A percentile compares a stretch with the other conserved stretches of the same genome.
These are phyloP conservation scores for Darevskia mixta DNA, from an alignment of 2,797 vertebrate species.

Conservation along the genomic window DNA sequence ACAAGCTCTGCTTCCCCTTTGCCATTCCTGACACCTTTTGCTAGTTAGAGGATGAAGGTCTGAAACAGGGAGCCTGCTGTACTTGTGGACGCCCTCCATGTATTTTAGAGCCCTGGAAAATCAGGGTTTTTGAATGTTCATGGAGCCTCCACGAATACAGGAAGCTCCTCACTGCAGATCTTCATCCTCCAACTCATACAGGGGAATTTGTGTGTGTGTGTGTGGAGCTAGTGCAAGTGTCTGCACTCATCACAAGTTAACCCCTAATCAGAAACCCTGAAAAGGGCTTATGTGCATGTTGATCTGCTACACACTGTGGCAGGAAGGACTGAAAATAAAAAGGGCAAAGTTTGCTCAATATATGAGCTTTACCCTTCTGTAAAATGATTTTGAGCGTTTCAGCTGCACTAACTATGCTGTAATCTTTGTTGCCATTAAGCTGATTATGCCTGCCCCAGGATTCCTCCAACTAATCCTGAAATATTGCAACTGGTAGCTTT, in stretches of 20 bases:
- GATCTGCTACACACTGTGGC: slow-evolving; percentile 33
- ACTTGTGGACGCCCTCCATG: too few species aligned
- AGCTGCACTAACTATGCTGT: slow-evolving; percentile 57
- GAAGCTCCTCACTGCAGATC: background rate
- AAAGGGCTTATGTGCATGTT: background rate
- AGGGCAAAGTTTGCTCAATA: background rate
- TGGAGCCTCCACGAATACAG: background rate
- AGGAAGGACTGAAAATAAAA: slow-evolving; percentile 51
- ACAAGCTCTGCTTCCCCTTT: too few species aligned
- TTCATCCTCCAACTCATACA: background rate
- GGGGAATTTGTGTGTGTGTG: background rate
- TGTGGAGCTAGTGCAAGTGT: background rate
- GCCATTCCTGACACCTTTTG: too few species aligned
- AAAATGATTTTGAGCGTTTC: slow-evolving; percentile 57
- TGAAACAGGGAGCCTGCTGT: too few species aligned
- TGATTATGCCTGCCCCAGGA: slow-evolving; percentile 64
- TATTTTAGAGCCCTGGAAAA: too few species aligned
- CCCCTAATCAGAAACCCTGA: background rate
- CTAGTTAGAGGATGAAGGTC: too few species aligned
- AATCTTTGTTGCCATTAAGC: slow-evolving; percentile 73
- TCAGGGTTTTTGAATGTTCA: too few species aligned
- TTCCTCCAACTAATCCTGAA: slow-evolving; percentile 67
- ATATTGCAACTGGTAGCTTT: slow-evolving; percentile 62
- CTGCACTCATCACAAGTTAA: background rate
- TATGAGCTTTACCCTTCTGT: slow-evolving; percentile 36